Base-by-base conservation (phyloP, 2,888 invertebrate genomes). In the Danaus chrysippus region DNA sequence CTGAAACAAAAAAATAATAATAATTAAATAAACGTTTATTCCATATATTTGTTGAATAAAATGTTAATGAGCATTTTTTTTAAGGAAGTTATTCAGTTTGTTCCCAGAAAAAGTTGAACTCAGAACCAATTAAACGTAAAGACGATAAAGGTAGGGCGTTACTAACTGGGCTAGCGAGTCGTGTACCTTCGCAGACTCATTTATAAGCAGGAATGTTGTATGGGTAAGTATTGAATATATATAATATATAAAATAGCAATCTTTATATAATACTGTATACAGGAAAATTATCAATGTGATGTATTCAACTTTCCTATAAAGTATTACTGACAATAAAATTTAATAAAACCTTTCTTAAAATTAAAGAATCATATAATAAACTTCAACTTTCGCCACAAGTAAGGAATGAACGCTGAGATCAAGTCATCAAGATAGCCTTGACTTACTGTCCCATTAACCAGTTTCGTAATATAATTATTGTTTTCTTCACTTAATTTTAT, bases 381-480 rank as follows among this genome's bases (percentile, higher is more conserved):
- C 49, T 9, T 49, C 23, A 49, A 49, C 49, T 49, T 49, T 49
- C 49, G 11, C 49, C 49, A 49, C 49, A 17, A 46, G 46, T 46
- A 9, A 17, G 49, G 49, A 10, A 49, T 49, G 17, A 17, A 17
- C 10, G 11, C 10, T 49, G 49, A 46, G 46, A 49, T 49, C 49
- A 5, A 15, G 17, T 46, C 49, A 11, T 17, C 17, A 15, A 17
- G 49, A 49, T 17, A 10, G 15, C 49, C 49, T 49, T 49, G 49
- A 17, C 49, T 49, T 17, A 49, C 49, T 49, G n/a, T 17, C 15
- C 17, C n/a, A 49, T 49, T 49, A 49, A 49, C 49, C 49, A 17
- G 49, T 49, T 49, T 3, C 23, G 23, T 34, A 34, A 34, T 34
- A 34, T 34, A 34, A 34, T 34, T 34, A 34, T 34, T 34, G 23